phyloP scores from a whole-genome alignment of 2,888 invertebrate genomes.

The Himalopsyche kuldschensis region DNA sequence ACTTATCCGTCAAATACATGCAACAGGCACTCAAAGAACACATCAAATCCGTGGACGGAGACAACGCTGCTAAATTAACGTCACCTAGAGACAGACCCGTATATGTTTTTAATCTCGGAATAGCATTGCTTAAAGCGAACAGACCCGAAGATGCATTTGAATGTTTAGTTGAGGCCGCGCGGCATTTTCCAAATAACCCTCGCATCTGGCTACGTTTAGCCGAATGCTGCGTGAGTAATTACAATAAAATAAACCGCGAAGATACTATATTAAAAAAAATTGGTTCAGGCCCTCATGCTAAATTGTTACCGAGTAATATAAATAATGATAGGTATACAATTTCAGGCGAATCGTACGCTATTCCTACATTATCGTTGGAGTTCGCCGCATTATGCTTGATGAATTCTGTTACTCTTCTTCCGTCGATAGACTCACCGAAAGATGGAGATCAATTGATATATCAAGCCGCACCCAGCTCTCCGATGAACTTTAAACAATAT shows the following conservation, averaged over 20 bases:
- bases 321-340: slow-evolving; percentile 49
- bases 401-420: slow-evolving; percentile 77
- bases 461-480: slow-evolving; percentile 65
- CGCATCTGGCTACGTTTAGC: slow-evolving; percentile 90
- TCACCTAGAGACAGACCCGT: slow-evolving; percentile 60
- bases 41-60: slow-evolving; percentile 47
- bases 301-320: slow-evolving; percentile 39
- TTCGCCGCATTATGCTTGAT: slow-evolving; percentile 87
- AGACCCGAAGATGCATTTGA: slow-evolving; percentile 87
- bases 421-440: slow-evolving; percentile 55
- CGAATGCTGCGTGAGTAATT: slow-evolving; percentile 83
- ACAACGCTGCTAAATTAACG: slow-evolving; percentile 46
- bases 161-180: slow-evolving; percentile 82
- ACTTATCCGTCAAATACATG: slow-evolving; percentile 77
- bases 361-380: slow-evolving; percentile 85
- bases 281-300: slow-evolving; percentile 55
- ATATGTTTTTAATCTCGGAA: slow-evolving; percentile 80
- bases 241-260: slow-evolving; percentile 61
- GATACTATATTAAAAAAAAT: slow-evolving; percentile 54
- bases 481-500: slow-evolving; percentile 63
- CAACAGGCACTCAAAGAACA: slow-evolving; percentile 79
- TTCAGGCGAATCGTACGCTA: slow-evolving; percentile 75
- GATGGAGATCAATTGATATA: slow-evolving; percentile 48
- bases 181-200: slow-evolving; percentile 85
- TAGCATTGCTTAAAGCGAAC: slow-evolving; percentile 79